Evolutionary conservation across 1,140 invertebrate species (phyloP), one percentile per base, ranked within the genome.

Genomic region (Odontomachus brunneus): DNA sequence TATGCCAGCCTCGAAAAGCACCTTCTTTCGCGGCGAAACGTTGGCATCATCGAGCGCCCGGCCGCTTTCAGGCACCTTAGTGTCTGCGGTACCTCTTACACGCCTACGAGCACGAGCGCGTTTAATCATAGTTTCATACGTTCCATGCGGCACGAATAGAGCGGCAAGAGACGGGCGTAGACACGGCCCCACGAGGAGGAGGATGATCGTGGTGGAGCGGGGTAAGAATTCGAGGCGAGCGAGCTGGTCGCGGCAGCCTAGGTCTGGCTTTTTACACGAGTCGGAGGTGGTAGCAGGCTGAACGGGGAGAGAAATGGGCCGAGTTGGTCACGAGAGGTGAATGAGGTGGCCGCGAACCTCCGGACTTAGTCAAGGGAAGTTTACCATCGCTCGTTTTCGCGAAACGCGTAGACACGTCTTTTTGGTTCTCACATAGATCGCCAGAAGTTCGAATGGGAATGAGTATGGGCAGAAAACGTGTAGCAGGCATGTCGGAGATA

Each of bases 301-400:
- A 19, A n/a, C 14, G 53, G 24, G 24, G 33, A 78, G 17, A 22
- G 33, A 85, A 89, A 82, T 81, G 83, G 87, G 78, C 73, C 82
- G 89, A 83, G 84, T 83, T 84, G 66, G 87, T 90, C 89, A 90
- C 88, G 87, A 89, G 60, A 89, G 57, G 66, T 87, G 87, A 84
- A 82, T 86, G 83, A 75, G 69, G 51, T 71, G 53, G 15, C 17
- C 15, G 44, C 38, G 38, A 44, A 44, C 38, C 38, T 44, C 38
- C 38, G 38, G 29, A 33, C 29, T 33, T 5, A 5, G 29, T 2
- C 29, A 5, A 5, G 38, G 9, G 38, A 7, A 44, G 38, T 11
- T 44, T 0, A 0, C 9, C 53, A n/a, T 26, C 17, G 53, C 24
- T 44, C n/a, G 38, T 44, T 44, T 44, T 44, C 38, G 9, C 38